Evolutionary conservation across 1,140 invertebrate species (phyloP).

Genomic region (Megalopta genalis): DNA sequence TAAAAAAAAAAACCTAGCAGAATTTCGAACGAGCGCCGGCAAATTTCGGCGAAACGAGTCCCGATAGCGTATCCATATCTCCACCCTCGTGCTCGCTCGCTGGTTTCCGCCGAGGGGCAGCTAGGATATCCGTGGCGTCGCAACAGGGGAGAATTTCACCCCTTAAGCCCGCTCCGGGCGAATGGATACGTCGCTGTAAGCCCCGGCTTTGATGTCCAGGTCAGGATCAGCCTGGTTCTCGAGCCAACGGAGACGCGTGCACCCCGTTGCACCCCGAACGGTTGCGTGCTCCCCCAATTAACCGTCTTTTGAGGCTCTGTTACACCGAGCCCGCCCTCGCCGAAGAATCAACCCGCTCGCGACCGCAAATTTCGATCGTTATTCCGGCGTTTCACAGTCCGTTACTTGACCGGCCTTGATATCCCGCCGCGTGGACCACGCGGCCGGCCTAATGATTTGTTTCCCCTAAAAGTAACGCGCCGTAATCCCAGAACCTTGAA

Average conservation of each 20-base stretch:
- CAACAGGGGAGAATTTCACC: constrained; percentile 52
- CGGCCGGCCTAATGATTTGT: background rate
- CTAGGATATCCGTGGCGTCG: constrained; percentile 48
- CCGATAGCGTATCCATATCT: constrained; percentile 18
- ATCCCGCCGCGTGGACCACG: background rate
- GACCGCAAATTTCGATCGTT: constrained; percentile 39
- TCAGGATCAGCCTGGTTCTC: constrained; percentile 58
- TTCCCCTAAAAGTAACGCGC: background rate
- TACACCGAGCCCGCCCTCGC: constrained; percentile 13
- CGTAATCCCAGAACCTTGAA: background rate
- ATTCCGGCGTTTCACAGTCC: constrained; percentile 24
- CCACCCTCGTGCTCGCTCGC: constrained; percentile 10
- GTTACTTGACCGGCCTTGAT: background rate
- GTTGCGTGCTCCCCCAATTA: constrained; percentile 42
- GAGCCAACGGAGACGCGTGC: constrained; percentile 28
- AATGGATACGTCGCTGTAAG: constrained; percentile 61
- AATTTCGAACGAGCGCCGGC: background rate
- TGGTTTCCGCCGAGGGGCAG: constrained; percentile 9
- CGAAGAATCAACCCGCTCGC: constrained; percentile 32
- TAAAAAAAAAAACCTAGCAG: too few relatives aligned
- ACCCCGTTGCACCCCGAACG: constrained; percentile 33
- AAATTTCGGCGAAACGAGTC: background rate
- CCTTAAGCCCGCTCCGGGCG: constrained; percentile 51
- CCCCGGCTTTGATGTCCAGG: constrained; percentile 65
- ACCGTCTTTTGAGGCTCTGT: constrained; percentile 40